phyloP scores from a whole-genome alignment of 2,797 vertebrate species.

The Onychomys leucogaster region DNA sequence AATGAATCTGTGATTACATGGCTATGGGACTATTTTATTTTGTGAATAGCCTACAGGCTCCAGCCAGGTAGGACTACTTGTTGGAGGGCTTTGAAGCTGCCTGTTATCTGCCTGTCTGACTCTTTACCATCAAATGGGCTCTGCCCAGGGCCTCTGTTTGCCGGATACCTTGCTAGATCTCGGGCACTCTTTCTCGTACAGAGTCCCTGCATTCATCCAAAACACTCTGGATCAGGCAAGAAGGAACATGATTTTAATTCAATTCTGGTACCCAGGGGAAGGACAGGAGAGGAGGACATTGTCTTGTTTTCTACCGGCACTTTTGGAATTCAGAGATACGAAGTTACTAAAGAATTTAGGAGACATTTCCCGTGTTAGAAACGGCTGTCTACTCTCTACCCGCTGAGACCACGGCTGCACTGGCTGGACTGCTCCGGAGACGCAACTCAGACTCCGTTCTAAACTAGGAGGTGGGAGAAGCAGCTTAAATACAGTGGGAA shows the following conservation, averaged over 20 bases:
- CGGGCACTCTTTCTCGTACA: neutral
- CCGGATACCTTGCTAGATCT: neutral
- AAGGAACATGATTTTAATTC: constrained; percentile 41
- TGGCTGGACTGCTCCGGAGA: neutral
- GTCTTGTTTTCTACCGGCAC: neutral
- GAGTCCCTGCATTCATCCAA: neutral
- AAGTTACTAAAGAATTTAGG: neutral
- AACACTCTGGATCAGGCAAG: constrained; percentile 33
- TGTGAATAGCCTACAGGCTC: constrained; percentile 37
- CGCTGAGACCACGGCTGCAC: neutral
- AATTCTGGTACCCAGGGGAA: constrained; percentile 41
- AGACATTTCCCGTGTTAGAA: neutral
- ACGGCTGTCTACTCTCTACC: neutral
- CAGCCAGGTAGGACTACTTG: neutral
- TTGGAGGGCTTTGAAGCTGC: neutral
- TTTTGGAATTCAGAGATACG: constrained; percentile 34
- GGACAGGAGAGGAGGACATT: neutral
- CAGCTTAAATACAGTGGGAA: neutral
- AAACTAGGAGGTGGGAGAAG: neutral
- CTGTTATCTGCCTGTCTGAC: neutral
- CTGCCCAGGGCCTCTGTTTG: neutral
- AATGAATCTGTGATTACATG: constrained; percentile 47
- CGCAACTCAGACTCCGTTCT: rapidly evolving
- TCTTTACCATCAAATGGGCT: constrained; percentile 50
- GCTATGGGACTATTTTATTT: constrained; percentile 14